phyloP scores from a whole-genome alignment of 2,113 vertebrate species.

The Ifrita kowaldi region DNA sequence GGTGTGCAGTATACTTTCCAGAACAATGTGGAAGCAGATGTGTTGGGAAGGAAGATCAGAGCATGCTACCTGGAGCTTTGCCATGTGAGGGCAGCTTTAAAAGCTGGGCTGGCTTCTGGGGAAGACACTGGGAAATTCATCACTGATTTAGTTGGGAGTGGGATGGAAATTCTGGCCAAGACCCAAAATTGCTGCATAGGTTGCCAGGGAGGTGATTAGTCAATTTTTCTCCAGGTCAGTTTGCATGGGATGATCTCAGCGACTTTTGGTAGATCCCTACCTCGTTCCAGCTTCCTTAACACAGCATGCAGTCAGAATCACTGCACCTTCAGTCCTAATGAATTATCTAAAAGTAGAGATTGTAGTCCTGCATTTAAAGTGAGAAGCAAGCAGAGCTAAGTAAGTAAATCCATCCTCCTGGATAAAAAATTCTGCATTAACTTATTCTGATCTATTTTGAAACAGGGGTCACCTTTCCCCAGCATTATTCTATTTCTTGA shows the following conservation, averaged over 20 bases:
- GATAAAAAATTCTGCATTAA: not conserved
- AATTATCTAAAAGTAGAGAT: not conserved
- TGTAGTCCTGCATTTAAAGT: not conserved
- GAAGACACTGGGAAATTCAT: not conserved
- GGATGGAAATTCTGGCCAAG: not conserved
- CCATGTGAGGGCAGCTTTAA: conserved; percentile 15
- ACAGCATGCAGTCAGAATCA: not conserved
- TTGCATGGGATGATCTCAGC: not conserved
- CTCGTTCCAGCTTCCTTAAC: not conserved
- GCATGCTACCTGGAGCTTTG: not conserved
- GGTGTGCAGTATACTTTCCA: not conserved
- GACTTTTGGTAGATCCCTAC: not conserved
- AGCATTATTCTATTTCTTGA: not conserved
- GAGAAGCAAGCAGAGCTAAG: not conserved
- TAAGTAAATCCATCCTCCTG: not conserved
- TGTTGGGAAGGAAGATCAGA: conserved; percentile 20
- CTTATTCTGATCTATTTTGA: not conserved
- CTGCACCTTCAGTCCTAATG: not conserved
- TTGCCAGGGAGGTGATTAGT: not conserved
- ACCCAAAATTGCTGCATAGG: not conserved
- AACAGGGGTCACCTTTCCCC: not conserved
- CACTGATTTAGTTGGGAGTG: not conserved
- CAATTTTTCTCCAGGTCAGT: not conserved
- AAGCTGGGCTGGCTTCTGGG: not conserved
- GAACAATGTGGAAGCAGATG: conserved; percentile 11